Evolutionary conservation across 1,140 invertebrate species (phyloP), one percentile per base, ranked within the genome.

Genomic region (Himalopsyche phryganea): DNA sequence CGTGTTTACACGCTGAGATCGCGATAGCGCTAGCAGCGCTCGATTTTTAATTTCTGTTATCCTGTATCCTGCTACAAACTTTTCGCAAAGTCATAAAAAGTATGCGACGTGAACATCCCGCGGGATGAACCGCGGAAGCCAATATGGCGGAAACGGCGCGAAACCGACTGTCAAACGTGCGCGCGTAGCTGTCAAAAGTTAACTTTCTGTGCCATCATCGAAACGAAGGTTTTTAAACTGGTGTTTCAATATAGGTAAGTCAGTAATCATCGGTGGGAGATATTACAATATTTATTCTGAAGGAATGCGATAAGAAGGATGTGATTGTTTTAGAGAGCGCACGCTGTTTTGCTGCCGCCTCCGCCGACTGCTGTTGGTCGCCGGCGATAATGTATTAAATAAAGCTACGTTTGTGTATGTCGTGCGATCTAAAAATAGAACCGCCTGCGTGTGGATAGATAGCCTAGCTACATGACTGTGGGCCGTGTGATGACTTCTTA

Each of bases 351-450:
- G 42, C 9, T 13, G 18, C 42, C 42, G 18, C 42, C 18, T 45
- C 13, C 18, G 9, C 6, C 13, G 13, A 13, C 18, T 5, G 14
- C 42, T n/a, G 38, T 40, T 40, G 38, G 38, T 17, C 42, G 14
- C 42, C 36, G 38, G 51, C 51, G 51, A 44, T 53, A 45, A 53
- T 53, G 51, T 53, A 45, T 53, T 18, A 45, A 53, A 53, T 45
- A 53, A 48, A 53, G 51, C 51, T 53, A 53, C 51, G 51, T 53
- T 53, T 53, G 51, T 53, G 51, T 53, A 36, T 53, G 51, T 38
- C 51, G 51, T 45, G 51, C 42, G 51, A 45, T 53, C 51, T 53
- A 53, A 33, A 53, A 53, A 53, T 53, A 53, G 51, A 53, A 32
- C 41, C 51, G 51, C 51, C 51, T 53, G 51, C 51, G 51, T 53